Evolutionary conservation across 2,113 vertebrate species (phyloP).

Genomic region (Quiscalus mexicanus): DNA sequence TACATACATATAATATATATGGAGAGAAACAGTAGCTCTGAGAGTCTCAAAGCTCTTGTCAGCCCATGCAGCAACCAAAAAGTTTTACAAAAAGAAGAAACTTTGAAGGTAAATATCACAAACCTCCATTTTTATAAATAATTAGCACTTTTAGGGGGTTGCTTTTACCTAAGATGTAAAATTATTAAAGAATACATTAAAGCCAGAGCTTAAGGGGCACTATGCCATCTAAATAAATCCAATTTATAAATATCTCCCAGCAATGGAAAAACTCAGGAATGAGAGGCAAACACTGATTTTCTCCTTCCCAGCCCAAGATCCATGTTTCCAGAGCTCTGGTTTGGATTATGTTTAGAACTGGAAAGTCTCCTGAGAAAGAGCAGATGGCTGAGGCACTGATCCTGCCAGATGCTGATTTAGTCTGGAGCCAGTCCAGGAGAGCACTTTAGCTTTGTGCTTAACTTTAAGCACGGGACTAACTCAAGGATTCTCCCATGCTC

Average conservation of each 20-base stretch:
- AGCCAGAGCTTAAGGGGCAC: neutral
- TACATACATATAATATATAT: neutral
- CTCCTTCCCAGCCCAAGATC: constrained; percentile 2
- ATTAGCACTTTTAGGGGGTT: neutral
- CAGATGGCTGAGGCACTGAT: constrained; percentile 50
- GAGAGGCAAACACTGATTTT: neutral
- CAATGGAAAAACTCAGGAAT: neutral
- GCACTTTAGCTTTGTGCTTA: constrained; percentile 18
- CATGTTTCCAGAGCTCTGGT: constrained; percentile 12
- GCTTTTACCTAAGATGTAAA: neutral
- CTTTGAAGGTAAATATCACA: neutral
- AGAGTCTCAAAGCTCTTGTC: neutral
- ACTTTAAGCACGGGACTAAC: neutral
- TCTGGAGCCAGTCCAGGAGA: constrained; percentile 17
- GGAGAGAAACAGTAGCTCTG: neutral
- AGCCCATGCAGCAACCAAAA: neutral
- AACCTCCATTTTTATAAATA: neutral
- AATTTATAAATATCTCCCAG: neutral
- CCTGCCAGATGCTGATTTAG: constrained; percentile 54
- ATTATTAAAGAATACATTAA: neutral
- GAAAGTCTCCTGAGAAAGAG: constrained; percentile 54
- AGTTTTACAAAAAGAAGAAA: neutral
- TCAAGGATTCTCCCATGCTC: neutral
- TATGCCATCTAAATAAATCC: neutral
- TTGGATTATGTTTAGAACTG: constrained; percentile 49